Conservation (phyloP, 2,797 vertebrate genomes). For the Trachops cirrhosus region DNA sequence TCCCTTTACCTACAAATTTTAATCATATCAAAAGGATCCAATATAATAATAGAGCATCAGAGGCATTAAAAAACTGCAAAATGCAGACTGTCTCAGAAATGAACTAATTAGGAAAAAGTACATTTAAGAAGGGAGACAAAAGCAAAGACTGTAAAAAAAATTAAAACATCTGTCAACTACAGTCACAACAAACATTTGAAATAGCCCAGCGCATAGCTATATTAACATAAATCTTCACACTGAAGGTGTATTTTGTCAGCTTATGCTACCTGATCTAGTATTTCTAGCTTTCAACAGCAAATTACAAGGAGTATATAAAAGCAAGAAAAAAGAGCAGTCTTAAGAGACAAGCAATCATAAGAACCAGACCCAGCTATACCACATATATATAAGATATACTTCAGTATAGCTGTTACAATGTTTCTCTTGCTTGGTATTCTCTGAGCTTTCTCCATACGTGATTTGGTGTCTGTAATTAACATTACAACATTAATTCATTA, state of each 20-base stretch:
- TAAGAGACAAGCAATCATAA: background rate
- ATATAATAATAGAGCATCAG: background rate
- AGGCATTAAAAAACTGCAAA: background rate
- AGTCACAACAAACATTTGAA: background rate
- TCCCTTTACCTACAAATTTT: background rate
- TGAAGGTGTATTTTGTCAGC: background rate
- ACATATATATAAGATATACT: background rate
- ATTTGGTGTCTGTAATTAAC: background rate
- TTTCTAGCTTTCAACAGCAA: too few species aligned
- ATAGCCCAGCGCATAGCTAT: background rate
- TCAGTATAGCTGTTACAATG: background rate
- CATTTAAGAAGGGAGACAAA: background rate
- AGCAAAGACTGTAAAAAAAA: background rate
- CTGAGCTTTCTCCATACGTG: background rate
- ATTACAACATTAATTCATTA: background rate
- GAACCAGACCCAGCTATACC: background rate
- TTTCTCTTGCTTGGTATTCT: background rate
- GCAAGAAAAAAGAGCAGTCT: background rate
- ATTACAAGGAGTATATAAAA: background rate
- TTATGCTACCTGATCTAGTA: background rate
- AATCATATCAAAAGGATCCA: background rate
- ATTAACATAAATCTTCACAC: background rate
- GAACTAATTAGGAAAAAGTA: background rate
- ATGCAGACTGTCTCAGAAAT: background rate
- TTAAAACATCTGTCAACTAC: background rate